Conservation (phyloP, 64 coral and sea anemone genomes). For the Montipora efflorescens region DNA sequence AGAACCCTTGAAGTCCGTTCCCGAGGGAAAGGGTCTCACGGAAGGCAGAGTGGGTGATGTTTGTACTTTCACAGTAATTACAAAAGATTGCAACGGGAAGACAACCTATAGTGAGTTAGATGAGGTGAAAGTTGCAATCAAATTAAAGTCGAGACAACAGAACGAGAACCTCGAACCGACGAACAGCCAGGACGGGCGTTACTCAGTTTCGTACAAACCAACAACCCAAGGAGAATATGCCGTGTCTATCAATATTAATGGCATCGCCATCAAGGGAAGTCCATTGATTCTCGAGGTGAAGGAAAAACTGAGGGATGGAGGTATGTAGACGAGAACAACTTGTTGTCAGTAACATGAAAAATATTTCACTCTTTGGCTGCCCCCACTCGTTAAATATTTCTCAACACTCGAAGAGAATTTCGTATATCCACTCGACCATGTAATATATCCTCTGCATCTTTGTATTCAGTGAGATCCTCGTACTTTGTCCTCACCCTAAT, state of each 20-base stretch:
- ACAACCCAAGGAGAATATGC: not conserved
- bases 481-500: too few species aligned
- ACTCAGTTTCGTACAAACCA: not conserved
- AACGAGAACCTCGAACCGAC: not conserved
- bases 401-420: too few species aligned
- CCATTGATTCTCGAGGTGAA: not conserved
- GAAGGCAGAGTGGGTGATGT: not conserved
- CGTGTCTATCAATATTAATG: not conserved
- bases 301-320: too few species aligned
- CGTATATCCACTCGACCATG: too few species aligned
- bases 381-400: too few species aligned
- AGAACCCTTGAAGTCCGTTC: not conserved
- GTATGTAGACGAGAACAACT: too few species aligned
- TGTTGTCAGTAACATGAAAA: too few species aligned
- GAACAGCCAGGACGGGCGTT: not conserved
- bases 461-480: too few species aligned
- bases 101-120: constrained; percentile 11
- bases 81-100: not conserved
- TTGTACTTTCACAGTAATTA: constrained; percentile 1
- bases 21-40: not conserved
- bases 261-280: not conserved
- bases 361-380: too few species aligned
- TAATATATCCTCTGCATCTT: too few species aligned
- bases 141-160: not conserved
- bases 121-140: not conserved